These are phyloP conservation scores for Ibycter americanus DNA, from an alignment of 2,797 vertebrate species.

Conservation along the genomic window DNA sequence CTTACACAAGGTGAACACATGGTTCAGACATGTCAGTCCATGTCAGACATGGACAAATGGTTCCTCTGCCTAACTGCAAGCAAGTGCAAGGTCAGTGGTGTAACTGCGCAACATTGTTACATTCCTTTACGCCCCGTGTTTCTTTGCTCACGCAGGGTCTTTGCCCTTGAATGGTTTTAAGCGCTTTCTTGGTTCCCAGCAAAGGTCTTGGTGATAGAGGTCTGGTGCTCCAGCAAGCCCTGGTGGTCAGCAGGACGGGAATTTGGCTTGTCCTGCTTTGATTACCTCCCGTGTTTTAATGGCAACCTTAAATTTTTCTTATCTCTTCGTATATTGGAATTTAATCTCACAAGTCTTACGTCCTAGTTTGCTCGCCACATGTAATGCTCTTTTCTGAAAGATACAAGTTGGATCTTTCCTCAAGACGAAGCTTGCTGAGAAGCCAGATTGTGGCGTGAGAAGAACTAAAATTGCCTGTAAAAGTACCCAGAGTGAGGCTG, in stretches of 20 bases:
- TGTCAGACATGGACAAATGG: not conserved
- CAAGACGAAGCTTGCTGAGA: not conserved
- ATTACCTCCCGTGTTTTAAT: not conserved
- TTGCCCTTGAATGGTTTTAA: not conserved
- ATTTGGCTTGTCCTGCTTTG: not conserved
- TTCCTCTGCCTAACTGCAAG: not conserved
- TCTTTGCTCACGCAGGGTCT: not conserved
- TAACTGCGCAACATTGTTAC: not conserved
- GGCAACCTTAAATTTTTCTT: not conserved
- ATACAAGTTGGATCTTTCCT: not conserved
- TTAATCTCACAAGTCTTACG: not conserved
- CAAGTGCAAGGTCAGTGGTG: not conserved
- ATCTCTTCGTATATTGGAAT: not conserved
- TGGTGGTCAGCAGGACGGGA: not conserved
- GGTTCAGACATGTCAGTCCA: no score
- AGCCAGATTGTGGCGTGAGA: not conserved
- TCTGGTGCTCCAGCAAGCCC: not conserved
- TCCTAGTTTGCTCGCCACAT: not conserved
- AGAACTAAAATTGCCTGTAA: not conserved
- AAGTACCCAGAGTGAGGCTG: not conserved
- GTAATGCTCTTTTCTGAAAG: not conserved
- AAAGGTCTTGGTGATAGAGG: not conserved
- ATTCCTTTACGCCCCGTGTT: not conserved
- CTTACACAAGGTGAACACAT: no score
- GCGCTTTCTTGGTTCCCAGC: not conserved